These are phyloP conservation scores for Megastigmus dorsalis DNA, from an alignment of 2,888 invertebrate genomes.

Conservation along the genomic window DNA sequence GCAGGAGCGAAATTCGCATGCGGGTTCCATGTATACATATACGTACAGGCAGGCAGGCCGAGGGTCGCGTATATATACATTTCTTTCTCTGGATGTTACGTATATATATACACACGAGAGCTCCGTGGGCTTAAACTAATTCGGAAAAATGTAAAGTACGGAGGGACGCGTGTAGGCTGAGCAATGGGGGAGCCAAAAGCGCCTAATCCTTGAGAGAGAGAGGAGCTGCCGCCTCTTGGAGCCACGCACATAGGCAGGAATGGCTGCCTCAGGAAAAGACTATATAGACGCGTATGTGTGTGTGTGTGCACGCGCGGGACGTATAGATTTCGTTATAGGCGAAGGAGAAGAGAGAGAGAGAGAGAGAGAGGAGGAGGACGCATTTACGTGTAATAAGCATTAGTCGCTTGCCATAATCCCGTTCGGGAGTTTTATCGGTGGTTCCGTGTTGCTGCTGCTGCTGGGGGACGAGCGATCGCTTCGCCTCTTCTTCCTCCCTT, in stretches of 20 bases:
- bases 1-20: neutral
- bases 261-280: conserved; percentile 36
- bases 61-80: no score
- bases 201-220: no score
- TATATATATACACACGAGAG: neutral
- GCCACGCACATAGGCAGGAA: no score
- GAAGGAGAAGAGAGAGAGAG: neutral
- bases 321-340: no score
- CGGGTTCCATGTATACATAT: neutral
- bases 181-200: neutral
- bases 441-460: neutral
- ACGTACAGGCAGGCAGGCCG: no score
- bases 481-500: no score
- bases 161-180: neutral
- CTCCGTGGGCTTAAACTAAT: conserved; percentile 53
- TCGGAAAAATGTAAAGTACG: conserved; percentile 52
- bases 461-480: no score
- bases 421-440: conserved; percentile 64
- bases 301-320: neutral
- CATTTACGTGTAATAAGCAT: conserved; percentile 66
- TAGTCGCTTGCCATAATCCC: conserved; percentile 68
- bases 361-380: conserved; percentile 29
- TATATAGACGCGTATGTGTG: neutral
- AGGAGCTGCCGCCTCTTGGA: neutral
- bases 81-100: no score